Conservation (phyloP, 2,113 vertebrate species). For the Mustela nigripes region DNA sequence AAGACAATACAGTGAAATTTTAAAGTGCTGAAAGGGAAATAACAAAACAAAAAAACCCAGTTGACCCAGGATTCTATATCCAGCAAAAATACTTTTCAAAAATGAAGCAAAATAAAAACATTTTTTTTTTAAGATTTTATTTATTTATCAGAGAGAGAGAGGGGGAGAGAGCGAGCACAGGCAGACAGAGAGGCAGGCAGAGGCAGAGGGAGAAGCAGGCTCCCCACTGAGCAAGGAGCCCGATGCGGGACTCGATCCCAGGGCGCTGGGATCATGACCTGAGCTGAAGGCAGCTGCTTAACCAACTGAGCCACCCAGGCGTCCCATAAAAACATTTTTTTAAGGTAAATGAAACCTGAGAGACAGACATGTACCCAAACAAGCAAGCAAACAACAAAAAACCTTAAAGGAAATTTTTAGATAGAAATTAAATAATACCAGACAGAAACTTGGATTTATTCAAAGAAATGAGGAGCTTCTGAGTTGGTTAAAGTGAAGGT, state of each 20-base stretch:
- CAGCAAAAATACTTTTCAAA: not conserved
- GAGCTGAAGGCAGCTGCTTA: no score
- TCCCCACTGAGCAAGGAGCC: no score
- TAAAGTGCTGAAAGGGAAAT: not conserved
- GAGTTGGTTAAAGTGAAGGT: not conserved
- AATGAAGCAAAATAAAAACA: not conserved
- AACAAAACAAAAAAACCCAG: not conserved
- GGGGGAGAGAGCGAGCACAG: no score
- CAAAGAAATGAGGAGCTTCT: not conserved
- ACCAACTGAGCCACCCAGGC: no score
- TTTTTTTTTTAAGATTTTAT: not conserved
- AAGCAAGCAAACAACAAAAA: not conserved
- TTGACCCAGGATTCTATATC: not conserved
- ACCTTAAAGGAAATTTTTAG: not conserved
- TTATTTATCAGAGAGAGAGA: no score
- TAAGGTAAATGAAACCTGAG: not conserved
- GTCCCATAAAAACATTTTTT: not conserved
- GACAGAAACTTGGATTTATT: not conserved
- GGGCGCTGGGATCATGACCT: no score
- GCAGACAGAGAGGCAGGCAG: no score
- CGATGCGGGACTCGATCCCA: no score
- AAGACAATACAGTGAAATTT: not conserved
- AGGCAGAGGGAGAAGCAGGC: no score
- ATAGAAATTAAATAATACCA: not conserved
- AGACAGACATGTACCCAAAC: not conserved